Evolutionary conservation across 1,140 invertebrate genomes (phyloP).

Genomic region (Heliothis virescens): DNA sequence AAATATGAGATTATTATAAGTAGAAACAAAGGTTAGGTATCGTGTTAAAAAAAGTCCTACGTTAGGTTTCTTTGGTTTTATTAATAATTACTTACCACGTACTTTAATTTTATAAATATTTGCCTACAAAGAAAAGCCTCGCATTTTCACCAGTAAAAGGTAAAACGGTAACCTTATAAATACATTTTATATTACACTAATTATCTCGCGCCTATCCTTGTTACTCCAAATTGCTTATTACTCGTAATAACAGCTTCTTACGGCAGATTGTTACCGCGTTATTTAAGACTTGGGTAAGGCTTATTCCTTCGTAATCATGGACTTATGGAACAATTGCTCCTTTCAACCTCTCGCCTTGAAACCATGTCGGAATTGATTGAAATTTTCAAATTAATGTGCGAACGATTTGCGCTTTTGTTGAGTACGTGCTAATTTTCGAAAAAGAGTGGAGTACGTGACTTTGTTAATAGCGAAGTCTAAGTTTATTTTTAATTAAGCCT

Average conservation of each 20-base stretch:
- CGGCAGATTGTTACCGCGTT: neutral
- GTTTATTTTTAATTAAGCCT: no score
- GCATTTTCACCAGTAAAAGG: no score
- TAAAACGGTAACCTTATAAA: no score
- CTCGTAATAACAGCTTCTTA: constrained; percentile 20
- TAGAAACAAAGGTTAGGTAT: no score
- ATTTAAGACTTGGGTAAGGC: neutral
- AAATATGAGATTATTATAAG: no score
- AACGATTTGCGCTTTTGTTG: neutral
- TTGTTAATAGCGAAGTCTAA: no score
- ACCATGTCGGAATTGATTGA: constrained; percentile 3
- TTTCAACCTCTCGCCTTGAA: neutral
- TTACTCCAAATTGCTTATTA: constrained; percentile 3
- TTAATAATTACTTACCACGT: no score
- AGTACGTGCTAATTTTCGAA: neutral
- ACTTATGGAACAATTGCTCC: constrained; percentile 3
- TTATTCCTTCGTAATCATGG: neutral
- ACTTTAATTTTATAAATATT: no score
- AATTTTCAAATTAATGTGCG: neutral
- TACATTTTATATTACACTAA: neutral
- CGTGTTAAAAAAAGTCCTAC: no score
- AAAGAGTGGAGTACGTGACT: neutral
- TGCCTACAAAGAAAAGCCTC: no score
- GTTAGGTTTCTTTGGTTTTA: no score
- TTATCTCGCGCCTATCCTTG: neutral